Base-by-base conservation (phyloP, 2,888 invertebrate genomes). In the Pantelozetes paolii region DNA sequence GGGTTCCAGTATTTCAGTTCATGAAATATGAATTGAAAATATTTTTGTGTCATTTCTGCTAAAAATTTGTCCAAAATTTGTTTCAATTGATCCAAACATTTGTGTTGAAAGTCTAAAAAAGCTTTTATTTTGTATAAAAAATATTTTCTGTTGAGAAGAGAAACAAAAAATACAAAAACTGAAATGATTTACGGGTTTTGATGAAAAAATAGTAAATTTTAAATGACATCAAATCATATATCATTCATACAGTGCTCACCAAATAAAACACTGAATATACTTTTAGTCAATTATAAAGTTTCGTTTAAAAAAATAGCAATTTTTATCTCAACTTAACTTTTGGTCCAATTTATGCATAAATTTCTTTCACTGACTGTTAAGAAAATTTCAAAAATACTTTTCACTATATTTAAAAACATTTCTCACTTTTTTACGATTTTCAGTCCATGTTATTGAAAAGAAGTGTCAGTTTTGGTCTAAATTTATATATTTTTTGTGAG, bases 381-480 rank as follows among this genome's bases (percentile, higher is more conserved):
- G n/a, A n/a, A n/a, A n/a, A n/a, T n/a, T n/a, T n/a, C n/a, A n/a
- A n/a, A n/a, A n/a, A n/a, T n/a, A n/a, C n/a, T n/a, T n/a, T n/a
- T n/a, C n/a, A n/a, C n/a, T n/a, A n/a, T n/a, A n/a, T 50, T 9
- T 36, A 36, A 8, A 36, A 45, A 50, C 6, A 20, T 20, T 54
- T 54, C 1, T 54, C 1, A 26, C 23, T 6, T 26, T 54, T 11
- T 8, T 8, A 50, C 18, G 20, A n/a, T 5, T 20, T 50, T 50
- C 9, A 50, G n/a, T 50, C 20, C 8, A 6, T 18, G 20, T n/a
- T 3, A 9, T 45, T 54, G 1, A 54, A 2, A 30, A 6, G 13
- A 67, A 40, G 42, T 67, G 67, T 67, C 36, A 42, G 67, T 67
- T 40, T 23, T 6, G 20, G 23, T 62, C 42, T 40, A 64, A 64